These are phyloP conservation scores for Polyommatus icarus DNA, from an alignment of 2,888 invertebrate genomes.

Conservation along the genomic window DNA sequence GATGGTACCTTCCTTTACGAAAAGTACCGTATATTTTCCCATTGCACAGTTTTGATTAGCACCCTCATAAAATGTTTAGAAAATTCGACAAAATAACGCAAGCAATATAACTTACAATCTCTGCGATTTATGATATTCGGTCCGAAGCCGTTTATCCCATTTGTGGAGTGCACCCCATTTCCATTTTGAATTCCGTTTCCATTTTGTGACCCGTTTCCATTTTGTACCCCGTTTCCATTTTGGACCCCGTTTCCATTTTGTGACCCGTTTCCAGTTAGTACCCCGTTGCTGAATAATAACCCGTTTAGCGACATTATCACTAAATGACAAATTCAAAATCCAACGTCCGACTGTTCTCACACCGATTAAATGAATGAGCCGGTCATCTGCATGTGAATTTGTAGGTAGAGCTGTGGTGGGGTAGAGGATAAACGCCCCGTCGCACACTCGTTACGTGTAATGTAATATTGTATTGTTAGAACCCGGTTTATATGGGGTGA, in stretches of 20 bases:
- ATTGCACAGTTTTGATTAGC: neutral
- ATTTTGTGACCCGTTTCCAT: neutral
- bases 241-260: neutral
- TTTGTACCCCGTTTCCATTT: neutral
- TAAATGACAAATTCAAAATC: neutral
- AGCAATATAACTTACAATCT: neutral
- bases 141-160: neutral
- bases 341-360: neutral
- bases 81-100: neutral
- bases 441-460: conserved; percentile 16
- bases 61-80: neutral
- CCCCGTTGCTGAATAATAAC: neutral
- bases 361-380: neutral
- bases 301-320: conserved; percentile 19
- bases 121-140: neutral
- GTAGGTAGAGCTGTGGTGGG: neutral
- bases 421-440: conserved; percentile 12
- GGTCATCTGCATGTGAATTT: neutral
- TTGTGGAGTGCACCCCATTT: neutral
- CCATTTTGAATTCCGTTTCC: neutral
- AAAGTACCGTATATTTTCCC: neutral
- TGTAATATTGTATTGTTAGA: neutral
- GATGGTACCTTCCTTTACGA: no score
- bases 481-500: neutral
- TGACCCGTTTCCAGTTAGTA: neutral